These are phyloP conservation scores for Phalacrocorax pelagicus DNA, from an alignment of 2,113 vertebrate genomes.

Conservation along the genomic window DNA sequence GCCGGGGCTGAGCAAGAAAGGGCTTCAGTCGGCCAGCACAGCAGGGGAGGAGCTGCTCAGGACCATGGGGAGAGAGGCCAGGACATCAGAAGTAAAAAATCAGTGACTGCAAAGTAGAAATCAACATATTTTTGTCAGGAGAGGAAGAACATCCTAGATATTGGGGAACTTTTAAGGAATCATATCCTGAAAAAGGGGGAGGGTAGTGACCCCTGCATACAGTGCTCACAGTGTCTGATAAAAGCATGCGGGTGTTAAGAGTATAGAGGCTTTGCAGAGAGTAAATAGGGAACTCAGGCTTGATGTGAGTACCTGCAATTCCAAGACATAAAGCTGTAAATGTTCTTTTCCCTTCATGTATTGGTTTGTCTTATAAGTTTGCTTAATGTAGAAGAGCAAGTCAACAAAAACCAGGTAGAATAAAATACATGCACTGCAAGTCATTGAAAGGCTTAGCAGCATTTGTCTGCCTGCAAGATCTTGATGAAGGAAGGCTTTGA, in stretches of 20 bases:
- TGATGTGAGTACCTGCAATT: background rate
- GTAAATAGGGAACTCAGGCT: background rate
- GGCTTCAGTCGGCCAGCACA: background rate
- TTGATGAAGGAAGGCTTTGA: background rate
- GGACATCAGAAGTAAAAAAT: background rate
- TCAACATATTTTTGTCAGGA: background rate
- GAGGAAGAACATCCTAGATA: background rate
- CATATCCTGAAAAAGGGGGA: background rate
- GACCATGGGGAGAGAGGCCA: fast-evolving
- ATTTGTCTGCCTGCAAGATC: background rate
- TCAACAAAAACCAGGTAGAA: background rate
- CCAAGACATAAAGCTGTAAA: background rate
- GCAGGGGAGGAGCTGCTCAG: background rate
- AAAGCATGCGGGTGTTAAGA: background rate
- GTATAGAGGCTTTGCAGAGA: background rate
- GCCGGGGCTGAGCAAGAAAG: background rate
- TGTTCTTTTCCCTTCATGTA: background rate
- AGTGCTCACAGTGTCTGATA: background rate
- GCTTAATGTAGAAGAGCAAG: background rate
- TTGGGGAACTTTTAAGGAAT: background rate
- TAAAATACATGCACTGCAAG: background rate
- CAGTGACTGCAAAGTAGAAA: background rate
- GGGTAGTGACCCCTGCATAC: no score
- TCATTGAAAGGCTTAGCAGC: background rate
- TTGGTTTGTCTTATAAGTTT: background rate